phyloP scores from a whole-genome alignment of 2,797 vertebrate species.

The Notolabrus celidotus region DNA sequence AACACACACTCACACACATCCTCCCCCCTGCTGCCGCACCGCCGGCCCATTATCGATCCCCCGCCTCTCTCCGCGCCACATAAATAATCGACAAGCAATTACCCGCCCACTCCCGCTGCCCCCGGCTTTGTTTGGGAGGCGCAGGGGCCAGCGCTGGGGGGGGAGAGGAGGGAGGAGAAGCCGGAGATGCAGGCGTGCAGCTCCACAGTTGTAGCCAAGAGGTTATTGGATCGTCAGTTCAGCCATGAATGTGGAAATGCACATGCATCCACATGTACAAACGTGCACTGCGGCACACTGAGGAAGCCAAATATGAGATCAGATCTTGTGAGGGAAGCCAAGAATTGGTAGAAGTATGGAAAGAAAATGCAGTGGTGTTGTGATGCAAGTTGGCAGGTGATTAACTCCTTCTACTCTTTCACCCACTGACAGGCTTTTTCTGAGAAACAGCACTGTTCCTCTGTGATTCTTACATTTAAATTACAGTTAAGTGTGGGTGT shows the following conservation, averaged over 20 bases:
- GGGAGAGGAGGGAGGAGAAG: constrained; percentile 69
- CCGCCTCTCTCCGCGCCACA: constrained; percentile 88
- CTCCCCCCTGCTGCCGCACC: constrained; percentile 73
- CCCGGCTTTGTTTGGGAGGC: constrained; percentile 87
- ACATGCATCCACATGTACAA: constrained; percentile 23
- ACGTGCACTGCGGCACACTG: constrained; percentile 26
- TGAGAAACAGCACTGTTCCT: constrained; percentile 1
- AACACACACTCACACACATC: constrained; percentile 34
- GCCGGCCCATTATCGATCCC: constrained; percentile 87
- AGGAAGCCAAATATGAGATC: constrained; percentile 52
- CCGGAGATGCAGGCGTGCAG: constrained; percentile 69
- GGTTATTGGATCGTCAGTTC: constrained; percentile 75
- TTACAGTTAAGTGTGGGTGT: constrained; percentile 51
- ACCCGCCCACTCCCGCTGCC: constrained; percentile 87
- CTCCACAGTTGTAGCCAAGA: constrained; percentile 72
- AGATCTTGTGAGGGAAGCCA: constrained; percentile 31
- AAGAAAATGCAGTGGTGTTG: constrained; percentile 32
- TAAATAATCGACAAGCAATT: constrained; percentile 91
- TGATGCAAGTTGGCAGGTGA: constrained; percentile 72
- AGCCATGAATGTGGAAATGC: constrained; percentile 64
- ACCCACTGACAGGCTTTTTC: constrained; percentile 13
- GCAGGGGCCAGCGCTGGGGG: constrained; percentile 75
- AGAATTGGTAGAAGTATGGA: constrained; percentile 10
- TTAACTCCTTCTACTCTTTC: constrained; percentile 49
- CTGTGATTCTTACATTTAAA: constrained; percentile 15